Evolutionary conservation across 2,888 invertebrate species (phyloP).

Genomic region (Argyra leucocephala): DNA sequence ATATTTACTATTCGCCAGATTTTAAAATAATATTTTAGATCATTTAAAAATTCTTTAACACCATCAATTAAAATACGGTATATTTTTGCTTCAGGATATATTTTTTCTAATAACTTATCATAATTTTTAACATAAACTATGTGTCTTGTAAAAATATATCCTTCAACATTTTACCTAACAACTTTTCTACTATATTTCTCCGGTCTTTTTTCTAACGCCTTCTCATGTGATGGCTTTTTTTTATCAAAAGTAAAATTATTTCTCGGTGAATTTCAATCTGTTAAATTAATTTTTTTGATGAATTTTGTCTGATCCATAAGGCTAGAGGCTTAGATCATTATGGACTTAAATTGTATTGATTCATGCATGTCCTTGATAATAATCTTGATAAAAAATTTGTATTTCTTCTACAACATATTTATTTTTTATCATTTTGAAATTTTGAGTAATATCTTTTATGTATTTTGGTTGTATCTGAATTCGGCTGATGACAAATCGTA

Average conservation of each 20-base stretch:
- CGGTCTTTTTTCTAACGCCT: not conserved
- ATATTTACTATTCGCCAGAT: constrained; percentile 36
- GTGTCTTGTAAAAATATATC: constrained; percentile 55
- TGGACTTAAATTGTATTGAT: no score
- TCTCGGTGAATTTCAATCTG: no score
- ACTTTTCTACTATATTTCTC: constrained; percentile 25
- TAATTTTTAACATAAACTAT: constrained; percentile 65
- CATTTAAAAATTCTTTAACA: constrained; percentile 60
- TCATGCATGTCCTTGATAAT: no score
- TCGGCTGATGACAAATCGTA: no score
- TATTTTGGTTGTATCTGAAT: no score
- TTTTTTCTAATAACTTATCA: constrained; percentile 59
- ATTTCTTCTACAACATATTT: no score
- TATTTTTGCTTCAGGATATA: constrained; percentile 66
- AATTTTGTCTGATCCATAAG: no score
- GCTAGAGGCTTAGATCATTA: no score
- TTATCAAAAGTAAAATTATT: no score
- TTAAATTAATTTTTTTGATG: not conserved
- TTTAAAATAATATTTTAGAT: constrained; percentile 58
- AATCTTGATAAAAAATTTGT: no score
- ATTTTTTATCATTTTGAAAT: no score
- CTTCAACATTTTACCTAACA: constrained; percentile 40
- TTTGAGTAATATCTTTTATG: no score
- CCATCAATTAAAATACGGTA: constrained; percentile 70
- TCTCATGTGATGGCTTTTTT: not conserved